Evolutionary conservation across 2,888 invertebrate species (phyloP), one percentile per base, ranked within the genome.

Genomic region (Apamea sordens): DNA sequence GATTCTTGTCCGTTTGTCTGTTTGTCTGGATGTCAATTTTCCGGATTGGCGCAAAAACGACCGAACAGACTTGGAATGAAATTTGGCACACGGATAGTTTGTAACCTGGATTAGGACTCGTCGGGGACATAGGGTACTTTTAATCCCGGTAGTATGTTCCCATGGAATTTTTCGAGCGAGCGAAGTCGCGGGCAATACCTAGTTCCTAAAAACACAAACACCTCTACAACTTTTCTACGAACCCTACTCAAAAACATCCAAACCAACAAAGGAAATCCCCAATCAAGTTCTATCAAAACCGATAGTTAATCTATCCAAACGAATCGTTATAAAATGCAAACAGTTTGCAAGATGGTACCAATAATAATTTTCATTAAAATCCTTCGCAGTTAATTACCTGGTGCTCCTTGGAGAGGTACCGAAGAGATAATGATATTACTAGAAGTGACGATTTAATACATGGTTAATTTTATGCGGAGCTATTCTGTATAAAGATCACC

Each of bases 331-430:
- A 82, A 86, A 80, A 77, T 67, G 86, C 85, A 85, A 86, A 85
- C 87, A 87, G 86, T 79, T 82, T 69, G 67, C 82, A 77, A 77
- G 81, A 76, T 87, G 80, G 73, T 76, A 77, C 89, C 89, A 90
- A 91, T 92, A 91, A 92, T 92, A 91, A 91, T 92, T 91, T 92
- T 91, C 91, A 93, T 93, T 93, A 91, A 92, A 92, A 92, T 89
- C 88, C 77, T 87, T 85, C 78, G 69, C 76, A 89, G 91, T 91
- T 93, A 93, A 93, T 93, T 93, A 92, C 91, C 91, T 91, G 89
- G 76, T 77, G 77, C 85, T 89, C 85, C 72, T 53, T 77, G 68
- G 68, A 80, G 76, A 24, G 53, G 65, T 24, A 8, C 7, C 68
- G 0, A 24, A 53, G 47, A 69, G 8, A 8, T 71, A 63, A 41